A percentile compares a stretch with the other conserved stretches of the same genome.
Conservation (phyloP, 2,888 invertebrate species). For the Julus scanicus region DNA sequence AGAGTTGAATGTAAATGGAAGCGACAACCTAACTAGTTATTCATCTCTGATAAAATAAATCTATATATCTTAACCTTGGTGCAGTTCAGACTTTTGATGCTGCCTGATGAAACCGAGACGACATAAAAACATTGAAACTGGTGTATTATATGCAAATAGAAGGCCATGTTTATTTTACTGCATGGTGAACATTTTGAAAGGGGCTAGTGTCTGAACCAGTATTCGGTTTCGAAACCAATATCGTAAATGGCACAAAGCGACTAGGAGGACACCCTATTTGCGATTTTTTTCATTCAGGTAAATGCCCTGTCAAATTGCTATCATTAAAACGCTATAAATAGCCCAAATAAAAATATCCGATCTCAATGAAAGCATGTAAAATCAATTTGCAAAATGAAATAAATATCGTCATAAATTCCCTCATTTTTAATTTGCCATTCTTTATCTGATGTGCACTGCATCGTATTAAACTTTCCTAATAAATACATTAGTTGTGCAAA, state of each 20-base stretch:
- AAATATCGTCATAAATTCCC: background rate
- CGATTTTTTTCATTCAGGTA: conserved; percentile 2
- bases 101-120: conserved; percentile 2
- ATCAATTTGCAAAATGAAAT: background rate
- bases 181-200: background rate
- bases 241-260: background rate
- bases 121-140: background rate
- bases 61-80: too few species aligned
- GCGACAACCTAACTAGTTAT: too few species aligned
- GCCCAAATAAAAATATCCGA: background rate
- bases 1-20: too few species aligned
- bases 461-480: background rate
- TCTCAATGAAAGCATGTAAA: background rate
- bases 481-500: too few species aligned
- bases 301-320: background rate
- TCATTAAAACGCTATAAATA: background rate
- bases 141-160: background rate
- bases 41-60: too few species aligned
- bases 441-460: background rate
- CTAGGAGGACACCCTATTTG: background rate
- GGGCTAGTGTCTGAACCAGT: background rate
- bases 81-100: background rate
- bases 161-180: background rate
- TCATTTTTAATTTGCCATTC: background rate
- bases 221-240: background rate